A percentile compares a stretch with the other conserved stretches of the same genome.
phyloP scores from a whole-genome alignment of 2,797 vertebrate genomes.

The Crax fasciolata region DNA sequence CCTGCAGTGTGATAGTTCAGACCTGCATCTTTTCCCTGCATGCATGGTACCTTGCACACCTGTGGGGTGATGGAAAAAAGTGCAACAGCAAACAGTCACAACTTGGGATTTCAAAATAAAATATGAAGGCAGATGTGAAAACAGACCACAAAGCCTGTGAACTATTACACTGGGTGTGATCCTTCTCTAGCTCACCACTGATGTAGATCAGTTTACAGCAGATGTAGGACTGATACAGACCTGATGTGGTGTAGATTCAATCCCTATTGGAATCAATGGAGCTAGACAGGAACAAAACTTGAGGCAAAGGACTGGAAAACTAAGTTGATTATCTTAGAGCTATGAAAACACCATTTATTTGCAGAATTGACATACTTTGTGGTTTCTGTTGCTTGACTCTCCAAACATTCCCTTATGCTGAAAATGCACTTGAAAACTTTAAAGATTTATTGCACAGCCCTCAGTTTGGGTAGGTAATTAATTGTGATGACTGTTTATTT shows the following conservation, averaged over 20 bases:
- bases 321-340: conserved; percentile 59
- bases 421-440: background rate
- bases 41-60: background rate
- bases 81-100: background rate
- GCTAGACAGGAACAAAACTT: conserved; percentile 50
- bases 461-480: conserved; percentile 56
- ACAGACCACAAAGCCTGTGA: background rate
- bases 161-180: conserved; percentile 16
- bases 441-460: conserved; percentile 38
- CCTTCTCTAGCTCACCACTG: conserved; percentile 2
- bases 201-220: conserved; percentile 43
- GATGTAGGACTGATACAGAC: conserved; percentile 12
- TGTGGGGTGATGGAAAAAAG: background rate
- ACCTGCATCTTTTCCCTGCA: accelerated
- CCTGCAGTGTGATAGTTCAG: background rate
- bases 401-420: conserved; percentile 24
- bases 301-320: conserved; percentile 25
- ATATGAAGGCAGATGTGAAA: conserved; percentile 5
- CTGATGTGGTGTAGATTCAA: conserved; percentile 30
- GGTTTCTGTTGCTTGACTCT: conserved; percentile 39
- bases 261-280: conserved; percentile 26
- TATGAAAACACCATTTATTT: conserved; percentile 64
- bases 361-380: conserved; percentile 39
- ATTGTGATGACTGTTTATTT: conserved; percentile 65
- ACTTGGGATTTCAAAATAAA: background rate